These are phyloP conservation scores for Rhagonycha lutea DNA, from an alignment of 2,888 invertebrate species.

Conservation along the genomic window DNA sequence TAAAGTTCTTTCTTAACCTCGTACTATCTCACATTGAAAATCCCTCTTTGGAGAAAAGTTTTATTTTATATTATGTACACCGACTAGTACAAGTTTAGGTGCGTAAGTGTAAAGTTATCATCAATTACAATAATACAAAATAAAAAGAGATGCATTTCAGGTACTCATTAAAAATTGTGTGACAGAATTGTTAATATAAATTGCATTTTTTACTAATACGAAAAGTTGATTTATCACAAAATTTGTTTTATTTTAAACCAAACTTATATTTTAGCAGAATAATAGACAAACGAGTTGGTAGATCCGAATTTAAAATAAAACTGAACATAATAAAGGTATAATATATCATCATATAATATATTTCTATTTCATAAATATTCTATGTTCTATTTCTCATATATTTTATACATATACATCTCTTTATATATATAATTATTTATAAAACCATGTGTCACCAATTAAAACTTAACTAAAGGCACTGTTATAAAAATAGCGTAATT, in stretches of 20 bases:
- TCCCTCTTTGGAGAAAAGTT: neutral
- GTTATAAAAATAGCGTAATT: slow-evolving; percentile 45
- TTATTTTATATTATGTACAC: neutral
- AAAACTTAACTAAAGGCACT: slow-evolving; percentile 50
- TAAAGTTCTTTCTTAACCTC: neutral
- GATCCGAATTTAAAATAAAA: slow-evolving; percentile 26
- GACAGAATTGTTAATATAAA: slow-evolving; percentile 23
- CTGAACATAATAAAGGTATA: slow-evolving; percentile 46
- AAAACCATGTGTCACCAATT: slow-evolving; percentile 57
- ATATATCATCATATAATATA: slow-evolving; percentile 45
- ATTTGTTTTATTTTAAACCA: slow-evolving; percentile 29
- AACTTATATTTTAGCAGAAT: slow-evolving; percentile 31
- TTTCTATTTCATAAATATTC: slow-evolving; percentile 55
- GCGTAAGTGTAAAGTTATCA: neutral
- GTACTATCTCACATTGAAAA: neutral
- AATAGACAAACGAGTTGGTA: slow-evolving; percentile 5
- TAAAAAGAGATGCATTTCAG: slow-evolving; percentile 9
- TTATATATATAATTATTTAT: slow-evolving; percentile 54
- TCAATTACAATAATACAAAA: neutral
- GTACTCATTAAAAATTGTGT: slow-evolving; percentile 10
- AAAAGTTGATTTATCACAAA: slow-evolving; percentile 26
- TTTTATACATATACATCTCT: slow-evolving; percentile 57
- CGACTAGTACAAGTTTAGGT: neutral
- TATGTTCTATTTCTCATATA: slow-evolving; percentile 54
- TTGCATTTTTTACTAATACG: slow-evolving; percentile 12